Conservation (phyloP, 1,140 invertebrate species). For the Akabosia matsudoensis region DNA sequence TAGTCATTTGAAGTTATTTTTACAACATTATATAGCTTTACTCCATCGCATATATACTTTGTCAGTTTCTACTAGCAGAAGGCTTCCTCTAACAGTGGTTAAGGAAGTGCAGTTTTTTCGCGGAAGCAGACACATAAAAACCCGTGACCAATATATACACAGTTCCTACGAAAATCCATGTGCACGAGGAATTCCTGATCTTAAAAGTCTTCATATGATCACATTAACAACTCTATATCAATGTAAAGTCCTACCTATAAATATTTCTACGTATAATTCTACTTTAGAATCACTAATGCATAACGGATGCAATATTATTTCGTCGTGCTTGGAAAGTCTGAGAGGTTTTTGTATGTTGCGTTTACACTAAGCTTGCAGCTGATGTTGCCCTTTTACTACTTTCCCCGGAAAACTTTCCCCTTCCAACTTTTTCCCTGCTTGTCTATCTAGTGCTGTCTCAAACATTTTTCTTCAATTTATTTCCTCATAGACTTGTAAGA, state of each 20-base stretch:
- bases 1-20: not conserved
- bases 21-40: constrained; percentile 11
- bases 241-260: too few relatives aligned
- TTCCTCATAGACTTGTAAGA: not conserved
- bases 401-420: not conserved
- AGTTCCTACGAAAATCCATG: not conserved
- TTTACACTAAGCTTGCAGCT: not conserved
- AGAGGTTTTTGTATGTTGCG: not conserved
- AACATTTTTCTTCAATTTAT: constrained; percentile 20
- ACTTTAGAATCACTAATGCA: not conserved
- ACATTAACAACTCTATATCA: too few relatives aligned
- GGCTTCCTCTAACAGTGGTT: not conserved
- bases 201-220: too few relatives aligned
- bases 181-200: too few relatives aligned
- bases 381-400: constrained; percentile 10
- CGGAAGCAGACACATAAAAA: not conserved
- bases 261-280: too few relatives aligned
- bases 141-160: not conserved
- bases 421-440: not conserved
- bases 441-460: not conserved
- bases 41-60: too few relatives aligned
- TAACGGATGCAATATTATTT: not conserved
- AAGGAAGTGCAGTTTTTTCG: constrained; percentile 15
- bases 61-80: not conserved
- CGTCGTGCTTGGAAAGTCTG: constrained; percentile 7